Percentiles rank a stretch among this genome's conserved stretches.
These are phyloP conservation scores for Tupiocoris notatus DNA, from an alignment of 2,888 invertebrate genomes.

Conservation along the genomic window DNA sequence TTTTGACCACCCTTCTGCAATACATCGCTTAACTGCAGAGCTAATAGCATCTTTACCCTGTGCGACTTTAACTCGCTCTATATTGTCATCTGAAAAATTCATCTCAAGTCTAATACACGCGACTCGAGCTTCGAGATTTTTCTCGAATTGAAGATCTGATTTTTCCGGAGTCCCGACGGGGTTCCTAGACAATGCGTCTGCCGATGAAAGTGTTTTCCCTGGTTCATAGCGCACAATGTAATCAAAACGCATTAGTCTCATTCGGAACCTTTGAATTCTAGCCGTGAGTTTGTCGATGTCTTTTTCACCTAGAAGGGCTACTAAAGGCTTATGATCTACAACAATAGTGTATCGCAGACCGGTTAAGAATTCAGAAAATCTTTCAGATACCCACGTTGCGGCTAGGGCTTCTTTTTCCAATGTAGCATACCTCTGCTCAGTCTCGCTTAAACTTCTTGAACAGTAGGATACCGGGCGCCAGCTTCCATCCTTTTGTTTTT, in stretches of 20 bases:
- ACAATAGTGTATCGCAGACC: conserved; percentile 22
- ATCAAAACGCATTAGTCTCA: conserved; percentile 26
- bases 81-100: not conserved
- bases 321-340: conserved; percentile 30
- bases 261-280: conserved; percentile 27
- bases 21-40: not conserved
- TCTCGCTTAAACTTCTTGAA: conserved; percentile 15
- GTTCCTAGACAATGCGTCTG: conserved; percentile 18
- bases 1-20: not conserved
- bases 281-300: conserved; percentile 2
- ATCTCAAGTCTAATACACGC: not conserved
- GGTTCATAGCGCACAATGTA: conserved; percentile 2
- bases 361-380: conserved; percentile 1
- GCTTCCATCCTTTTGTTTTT: conserved; percentile 10
- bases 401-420: conserved; percentile 38
- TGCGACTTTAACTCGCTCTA: not conserved
- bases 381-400: conserved; percentile 30
- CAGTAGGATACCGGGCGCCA: conserved; percentile 23
- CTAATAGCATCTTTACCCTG: not conserved
- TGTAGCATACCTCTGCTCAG: conserved; percentile 27
- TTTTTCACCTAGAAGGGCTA: conserved; percentile 15
- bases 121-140: not conserved
- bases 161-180: not conserved
- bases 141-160: not conserved
- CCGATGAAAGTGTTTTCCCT: conserved; percentile 17